Evolutionary conservation across 2,797 vertebrate genomes (phyloP), one percentile per base, ranked within the genome.

Genomic region (Erpetoichthys calabaricus): DNA sequence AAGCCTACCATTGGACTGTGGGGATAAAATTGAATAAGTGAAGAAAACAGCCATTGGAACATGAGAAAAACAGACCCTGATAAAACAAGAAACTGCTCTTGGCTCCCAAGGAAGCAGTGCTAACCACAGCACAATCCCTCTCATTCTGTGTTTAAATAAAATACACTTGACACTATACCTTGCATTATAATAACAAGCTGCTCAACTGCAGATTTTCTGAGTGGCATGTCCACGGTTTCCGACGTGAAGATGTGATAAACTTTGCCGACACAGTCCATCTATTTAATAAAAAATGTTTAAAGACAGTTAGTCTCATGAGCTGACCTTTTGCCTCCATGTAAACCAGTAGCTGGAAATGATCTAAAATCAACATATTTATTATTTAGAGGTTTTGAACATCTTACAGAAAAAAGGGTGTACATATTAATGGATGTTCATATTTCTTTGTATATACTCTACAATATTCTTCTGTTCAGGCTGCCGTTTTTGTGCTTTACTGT

Each of bases 251-350:
- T 81, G 55, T 70, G 72, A 71, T 84, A 92, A 0, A 99, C 80
- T 70, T 92, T 98, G 73, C 88, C 86, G 72, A 97, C 83, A 3
- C 86, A 86, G 68, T 94, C 91, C 76, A 82, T 75, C 96, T 98
- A 66, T 4, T 49, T 42, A 53, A 42, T 8, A 55, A 8, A 2
- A 54, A 54, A 60, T 42, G 45, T 44, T 25, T 50, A 1, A 4
- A 45, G 56, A n/a, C 10, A 25, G 49, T 6, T 58, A 45, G 44
- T 52, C 10, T 1, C n/a, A 6, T 25, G 5, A 25, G 25, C 25
- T 25, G 25, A 25, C 25, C 25, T 25, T 25, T 25, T 25, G 25
- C 25, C 25, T 25, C 25, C 25, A 25, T 25, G 25, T 25, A 25
- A 25, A 25, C 25, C 25, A 25, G 25, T 25, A 25, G 25, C 25